These are phyloP conservation scores for Drosophila mimetica DNA, from an alignment of 2,888 invertebrate genomes.

Conservation along the genomic window DNA sequence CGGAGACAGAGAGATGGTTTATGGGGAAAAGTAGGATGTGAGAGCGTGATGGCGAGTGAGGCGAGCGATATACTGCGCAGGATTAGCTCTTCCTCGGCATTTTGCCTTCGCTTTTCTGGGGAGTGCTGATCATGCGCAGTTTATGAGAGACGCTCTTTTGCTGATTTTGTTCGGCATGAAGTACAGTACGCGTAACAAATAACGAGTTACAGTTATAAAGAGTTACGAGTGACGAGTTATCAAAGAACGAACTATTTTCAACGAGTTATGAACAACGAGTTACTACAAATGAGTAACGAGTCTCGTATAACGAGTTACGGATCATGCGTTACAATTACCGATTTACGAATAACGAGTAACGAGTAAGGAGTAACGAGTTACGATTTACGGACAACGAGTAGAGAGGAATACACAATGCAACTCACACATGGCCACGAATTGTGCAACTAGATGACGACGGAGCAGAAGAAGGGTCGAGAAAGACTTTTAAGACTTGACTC, in stretches of 20 bases:
- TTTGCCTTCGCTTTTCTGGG: neutral
- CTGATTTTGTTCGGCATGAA: constrained; percentile 7
- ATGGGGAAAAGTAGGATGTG: neutral
- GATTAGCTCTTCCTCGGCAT: constrained; percentile 5
- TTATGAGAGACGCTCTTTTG: neutral
- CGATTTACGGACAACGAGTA: constrained; percentile 33
- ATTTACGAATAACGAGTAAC: constrained; percentile 14
- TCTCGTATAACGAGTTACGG: neutral
- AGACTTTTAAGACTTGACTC: constrained; percentile 22
- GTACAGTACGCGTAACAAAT: neutral
- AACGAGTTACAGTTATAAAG: constrained; percentile 8
- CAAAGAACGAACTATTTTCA: neutral
- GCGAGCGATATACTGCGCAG: constrained; percentile 18
- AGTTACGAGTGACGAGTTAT: constrained; percentile 1
- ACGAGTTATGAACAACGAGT: constrained; percentile 11
- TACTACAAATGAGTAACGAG: constrained; percentile 6
- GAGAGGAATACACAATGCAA: constrained; percentile 56
- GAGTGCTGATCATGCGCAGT: constrained; percentile 12
- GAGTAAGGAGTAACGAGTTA: constrained; percentile 5
- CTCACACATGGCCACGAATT: constrained; percentile 82
- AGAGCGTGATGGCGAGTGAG: constrained; percentile 2
- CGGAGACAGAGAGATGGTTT: constrained; percentile 14
- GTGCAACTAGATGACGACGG: constrained; percentile 72
- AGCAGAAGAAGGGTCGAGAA: constrained; percentile 37
- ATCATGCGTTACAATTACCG: constrained; percentile 17